Percentiles rank a stretch among this genome's conserved stretches.
phyloP scores from a whole-genome alignment of 2,888 invertebrate genomes.

The Latheticus oryzae region DNA sequence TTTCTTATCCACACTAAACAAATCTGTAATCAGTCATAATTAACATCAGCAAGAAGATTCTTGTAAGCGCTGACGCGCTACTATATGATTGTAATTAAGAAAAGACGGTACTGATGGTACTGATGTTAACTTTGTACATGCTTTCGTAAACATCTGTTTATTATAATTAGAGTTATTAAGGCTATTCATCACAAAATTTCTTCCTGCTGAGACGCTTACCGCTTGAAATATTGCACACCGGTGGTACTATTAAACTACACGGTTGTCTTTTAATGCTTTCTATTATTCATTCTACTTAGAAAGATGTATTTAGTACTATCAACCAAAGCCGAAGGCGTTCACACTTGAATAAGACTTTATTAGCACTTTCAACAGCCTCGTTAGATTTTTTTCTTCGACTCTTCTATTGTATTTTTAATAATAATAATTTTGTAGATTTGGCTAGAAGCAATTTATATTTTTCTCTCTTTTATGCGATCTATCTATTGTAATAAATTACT shows the following conservation, averaged over 20 bases:
- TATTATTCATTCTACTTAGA: constrained; percentile 2
- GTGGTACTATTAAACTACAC: constrained; percentile 15
- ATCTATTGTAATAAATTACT: too few relatives aligned
- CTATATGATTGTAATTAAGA: constrained; percentile 19
- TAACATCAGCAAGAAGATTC: constrained; percentile 15
- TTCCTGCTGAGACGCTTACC: constrained; percentile 15
- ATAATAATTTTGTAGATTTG: too few relatives aligned
- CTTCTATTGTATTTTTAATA: too few relatives aligned
- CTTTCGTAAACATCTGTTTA: constrained; percentile 9
- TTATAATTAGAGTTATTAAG: constrained; percentile 17
- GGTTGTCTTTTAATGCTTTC: constrained; percentile 3
- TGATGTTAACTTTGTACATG: constrained; percentile 6
- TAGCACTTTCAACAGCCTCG: constrained; percentile 4
- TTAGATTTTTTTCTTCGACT: constrained; percentile 5
- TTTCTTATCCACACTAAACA: too few relatives aligned
- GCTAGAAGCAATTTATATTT: too few relatives aligned
- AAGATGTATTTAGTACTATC: constrained; percentile 6
- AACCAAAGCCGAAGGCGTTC: not conserved
- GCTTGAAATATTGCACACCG: constrained; percentile 18
- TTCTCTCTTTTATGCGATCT: too few relatives aligned
- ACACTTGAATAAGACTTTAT: constrained; percentile 6
- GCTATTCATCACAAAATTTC: constrained; percentile 18
- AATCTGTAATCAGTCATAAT: constrained; percentile 13
- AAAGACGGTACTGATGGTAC: constrained; percentile 6
- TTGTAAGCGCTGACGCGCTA: not conserved